Conservation (phyloP, 2,888 invertebrate species). For the Lydus trimaculatus region DNA sequence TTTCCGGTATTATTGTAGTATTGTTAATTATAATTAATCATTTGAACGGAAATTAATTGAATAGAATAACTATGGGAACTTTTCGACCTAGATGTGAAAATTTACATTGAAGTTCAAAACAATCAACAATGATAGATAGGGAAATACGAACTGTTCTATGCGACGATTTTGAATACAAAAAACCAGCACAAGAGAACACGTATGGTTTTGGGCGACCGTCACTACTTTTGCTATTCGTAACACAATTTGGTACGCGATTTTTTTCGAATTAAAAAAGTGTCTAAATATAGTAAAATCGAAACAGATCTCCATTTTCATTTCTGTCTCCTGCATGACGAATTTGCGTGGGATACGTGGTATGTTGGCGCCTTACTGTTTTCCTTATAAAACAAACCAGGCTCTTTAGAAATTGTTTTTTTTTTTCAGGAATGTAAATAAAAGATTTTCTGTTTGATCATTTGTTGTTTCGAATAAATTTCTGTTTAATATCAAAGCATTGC, state of each 20-base stretch:
- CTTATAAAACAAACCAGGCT: neutral
- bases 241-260: too few relatives aligned
- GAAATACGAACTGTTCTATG: neutral
- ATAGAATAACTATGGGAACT: slow-evolving; percentile 1
- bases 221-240: too few relatives aligned
- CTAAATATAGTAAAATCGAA: neutral
- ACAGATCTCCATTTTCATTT: neutral
- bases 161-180: too few relatives aligned
- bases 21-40: neutral
- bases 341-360: neutral
- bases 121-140: neutral
- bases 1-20: neutral
- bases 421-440: neutral
- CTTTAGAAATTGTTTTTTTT: too few relatives aligned
- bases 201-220: too few relatives aligned
- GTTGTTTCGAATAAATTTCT: neutral
- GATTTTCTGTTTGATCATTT: neutral
- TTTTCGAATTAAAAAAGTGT: too few relatives aligned
- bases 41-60: slow-evolving; percentile 7
- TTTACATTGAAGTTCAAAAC: slow-evolving; percentile 1
- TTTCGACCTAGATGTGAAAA: neutral
- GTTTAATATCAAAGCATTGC: neutral
- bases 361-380: neutral
- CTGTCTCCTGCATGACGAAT: neutral
- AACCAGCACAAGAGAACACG: too few relatives aligned